A percentile compares a stretch with the other conserved stretches of the same genome.
Conservation (phyloP, 1,140 invertebrate genomes). For the Bombus fervidus region DNA sequence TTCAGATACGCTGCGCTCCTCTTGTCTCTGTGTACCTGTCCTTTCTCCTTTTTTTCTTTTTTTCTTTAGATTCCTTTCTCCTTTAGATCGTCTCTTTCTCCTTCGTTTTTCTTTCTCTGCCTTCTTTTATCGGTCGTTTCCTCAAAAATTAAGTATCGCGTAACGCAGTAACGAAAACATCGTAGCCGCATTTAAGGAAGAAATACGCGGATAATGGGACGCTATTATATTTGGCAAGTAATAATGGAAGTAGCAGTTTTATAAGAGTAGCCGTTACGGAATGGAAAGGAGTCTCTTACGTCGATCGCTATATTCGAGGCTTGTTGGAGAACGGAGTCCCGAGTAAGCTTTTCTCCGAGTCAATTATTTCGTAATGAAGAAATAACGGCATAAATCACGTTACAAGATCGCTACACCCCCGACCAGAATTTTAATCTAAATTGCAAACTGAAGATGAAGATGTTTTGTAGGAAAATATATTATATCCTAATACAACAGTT, state of each 20-base stretch:
- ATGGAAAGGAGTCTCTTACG: not conserved
- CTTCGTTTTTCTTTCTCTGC: not conserved
- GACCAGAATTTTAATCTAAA: not conserved
- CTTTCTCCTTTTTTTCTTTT: not conserved
- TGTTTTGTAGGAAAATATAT: not conserved
- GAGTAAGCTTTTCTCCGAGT: not conserved
- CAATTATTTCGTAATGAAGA: constrained; percentile 15
- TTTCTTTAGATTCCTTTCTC: not conserved
- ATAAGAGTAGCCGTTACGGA: not conserved
- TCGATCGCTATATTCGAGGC: constrained; percentile 4
- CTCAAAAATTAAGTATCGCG: constrained; percentile 20
- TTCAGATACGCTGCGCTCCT: constrained; percentile 18
- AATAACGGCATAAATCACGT: constrained; percentile 8
- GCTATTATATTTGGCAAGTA: constrained; percentile 10
- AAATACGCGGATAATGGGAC: not conserved
- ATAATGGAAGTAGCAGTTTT: constrained; percentile 32
- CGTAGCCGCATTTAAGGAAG: not conserved
- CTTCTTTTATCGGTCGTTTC: not conserved
- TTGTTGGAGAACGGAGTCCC: not conserved
- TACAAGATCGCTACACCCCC: not conserved
- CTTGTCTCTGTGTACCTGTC: not conserved
- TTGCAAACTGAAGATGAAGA: not conserved
- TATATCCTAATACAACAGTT: not conserved
- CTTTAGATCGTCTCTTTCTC: not conserved
- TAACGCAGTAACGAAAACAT: constrained; percentile 12